Base-by-base conservation (phyloP, 2,113 vertebrate genomes). In the Origma solitaria region DNA sequence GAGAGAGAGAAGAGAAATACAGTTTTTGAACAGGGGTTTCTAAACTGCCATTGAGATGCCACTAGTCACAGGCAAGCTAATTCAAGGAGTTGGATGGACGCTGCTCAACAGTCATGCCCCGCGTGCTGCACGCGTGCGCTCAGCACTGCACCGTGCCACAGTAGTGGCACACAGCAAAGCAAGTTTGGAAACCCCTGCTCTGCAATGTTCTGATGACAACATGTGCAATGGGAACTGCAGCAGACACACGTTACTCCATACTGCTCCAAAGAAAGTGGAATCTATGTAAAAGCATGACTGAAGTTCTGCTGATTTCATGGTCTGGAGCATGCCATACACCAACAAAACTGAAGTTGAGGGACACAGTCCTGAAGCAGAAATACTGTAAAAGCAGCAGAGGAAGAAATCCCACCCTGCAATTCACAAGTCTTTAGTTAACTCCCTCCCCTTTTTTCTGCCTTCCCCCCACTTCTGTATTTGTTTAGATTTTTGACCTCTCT, bases 261-360 rank as follows among this genome's bases (percentile, higher is more conserved):
- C 44, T 86, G 78, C 81, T 76, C 54, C 49, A 83, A 80, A 92
- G 83, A 80, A 69, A 77, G 82, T 66, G 61, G 69, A 79, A 80
- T 87, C 92, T 94, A 89, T 87, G 92, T 93, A 79, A 96, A 96
- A 97, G 94, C 93, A 94, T 96, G 92, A 73, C 82, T 94, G 91
- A 90, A 91, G 64, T 88, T 94, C 70, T 78, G 86, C 85, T 69
- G 95, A 68, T 50, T 77, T 80, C 57, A 81, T 75, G 60, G 54
- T 80, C 81, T 80, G 84, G 87, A 90, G 88, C 95, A 94, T 72
- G 82, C 86, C 71, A 51, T 76, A 79, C 68, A 90, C 82, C 87
- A 91, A 84, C 81, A 93, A 94, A 96, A 95, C 72, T 64, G 37
- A 73, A 90, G 91, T 91, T 83, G 69, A 90, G 60, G 85, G 75